Base-by-base conservation (phyloP, 2,797 vertebrate genomes). In the Rallus crepitans region DNA sequence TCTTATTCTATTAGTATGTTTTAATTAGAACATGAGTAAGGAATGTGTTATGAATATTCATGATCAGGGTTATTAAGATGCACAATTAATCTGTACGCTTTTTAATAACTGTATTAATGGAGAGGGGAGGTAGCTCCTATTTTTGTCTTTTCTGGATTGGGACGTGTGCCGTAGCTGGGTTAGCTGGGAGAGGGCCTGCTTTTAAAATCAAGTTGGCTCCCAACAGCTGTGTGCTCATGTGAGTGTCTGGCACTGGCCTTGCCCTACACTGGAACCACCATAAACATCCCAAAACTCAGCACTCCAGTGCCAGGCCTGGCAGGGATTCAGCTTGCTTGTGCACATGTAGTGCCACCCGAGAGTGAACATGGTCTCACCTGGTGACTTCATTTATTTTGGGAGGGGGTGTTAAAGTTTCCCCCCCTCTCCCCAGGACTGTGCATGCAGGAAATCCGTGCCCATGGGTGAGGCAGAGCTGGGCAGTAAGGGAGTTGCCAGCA, bases 41-140 rank as follows among this genome's bases (percentile, higher is more conserved):
- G 89, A 81, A 75, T 69, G 91, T 50, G 57, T 95, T 69, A 97
- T 98, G 98, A 98, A 98, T 98, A 98, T 98, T 98, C 97, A 98
- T 98, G 96, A 63, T 11, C 19, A 37, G 66, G 86, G 89, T 96
- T 96, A 97, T 98, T 98, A 97, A 98, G 95, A 97, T 96, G 96
- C 97, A 96, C 96, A 94, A 97, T 98, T 98, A 97, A 98, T 97
- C 69, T 53, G 83, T 77, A 59, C 7, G 73, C 42, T 39, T 79
- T 95, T 98, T 97, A 97, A 96, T 98, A 97, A 96, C 96, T 90
- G 75, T 96, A 94, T 97, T 97, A 94, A 96, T 92, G 88, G 89
- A 24, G 59, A 55, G 76, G 77, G 52, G 94, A 89, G 90, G 93
- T 61, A 56, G 48, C 18, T 77, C 82, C 85, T 90, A n/a, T 82